phyloP scores from a whole-genome alignment of 1,140 invertebrate species.

The Trinorchestia longiramus region DNA sequence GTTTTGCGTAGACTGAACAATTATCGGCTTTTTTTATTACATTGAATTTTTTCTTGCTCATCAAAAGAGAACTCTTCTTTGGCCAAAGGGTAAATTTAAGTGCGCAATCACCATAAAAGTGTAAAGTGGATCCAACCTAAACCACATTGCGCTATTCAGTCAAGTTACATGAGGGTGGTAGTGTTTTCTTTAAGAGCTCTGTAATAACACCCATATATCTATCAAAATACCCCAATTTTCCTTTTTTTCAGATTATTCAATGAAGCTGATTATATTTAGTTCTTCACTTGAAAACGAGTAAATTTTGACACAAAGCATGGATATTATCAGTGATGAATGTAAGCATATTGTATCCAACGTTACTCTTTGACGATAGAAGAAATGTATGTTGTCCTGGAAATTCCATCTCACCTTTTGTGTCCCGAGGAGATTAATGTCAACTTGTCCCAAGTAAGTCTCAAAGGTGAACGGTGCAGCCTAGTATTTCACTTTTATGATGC shows the following conservation, averaged over 20 bases:
- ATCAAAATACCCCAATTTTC: not conserved
- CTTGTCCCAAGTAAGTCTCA: not conserved
- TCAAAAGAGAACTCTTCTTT: not conserved
- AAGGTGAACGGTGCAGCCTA: not conserved
- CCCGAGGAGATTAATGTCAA: not conserved
- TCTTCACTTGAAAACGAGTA: not conserved
- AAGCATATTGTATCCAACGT: not conserved
- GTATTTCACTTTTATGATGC: slow-evolving; percentile 8
- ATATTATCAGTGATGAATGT: not conserved
- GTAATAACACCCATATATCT: not conserved
- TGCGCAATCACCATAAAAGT: not conserved
- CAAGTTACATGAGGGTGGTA: not conserved
- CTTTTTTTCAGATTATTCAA: not conserved
- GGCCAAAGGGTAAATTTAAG: not conserved
- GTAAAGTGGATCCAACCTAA: not conserved
- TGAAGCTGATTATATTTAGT: not conserved
- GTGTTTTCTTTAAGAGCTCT: not conserved
- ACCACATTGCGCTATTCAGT: not conserved
- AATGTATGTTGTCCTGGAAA: not conserved
- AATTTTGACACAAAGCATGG: not conserved
- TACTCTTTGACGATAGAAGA: not conserved
- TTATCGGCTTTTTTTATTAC: no score
- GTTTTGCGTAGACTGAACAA: no score
- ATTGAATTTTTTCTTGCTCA: no score
- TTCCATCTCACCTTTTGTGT: not conserved